A percentile compares a stretch with the other conserved stretches of the same genome.
phyloP scores from a whole-genome alignment of 1,140 invertebrate species.

The Ditylenchus dipsaci region DNA sequence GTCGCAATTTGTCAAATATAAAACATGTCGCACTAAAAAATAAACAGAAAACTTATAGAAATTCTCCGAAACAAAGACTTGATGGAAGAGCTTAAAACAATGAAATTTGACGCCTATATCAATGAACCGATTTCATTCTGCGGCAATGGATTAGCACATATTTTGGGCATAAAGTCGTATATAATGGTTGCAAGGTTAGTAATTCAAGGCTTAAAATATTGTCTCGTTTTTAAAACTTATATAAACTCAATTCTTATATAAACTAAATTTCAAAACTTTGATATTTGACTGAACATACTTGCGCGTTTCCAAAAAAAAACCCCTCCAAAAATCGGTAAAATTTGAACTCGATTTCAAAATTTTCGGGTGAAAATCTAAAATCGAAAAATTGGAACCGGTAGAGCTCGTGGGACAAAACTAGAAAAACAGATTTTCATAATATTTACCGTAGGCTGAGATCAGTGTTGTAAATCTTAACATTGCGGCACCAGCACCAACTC shows the following conservation, averaged over 20 bases:
- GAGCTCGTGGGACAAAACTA: no score
- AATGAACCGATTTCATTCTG: background rate
- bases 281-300: background rate
- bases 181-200: background rate
- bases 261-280: no score
- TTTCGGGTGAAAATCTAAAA: no score
- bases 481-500: no score
- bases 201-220: background rate
- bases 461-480: no score
- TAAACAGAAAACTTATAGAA: background rate
- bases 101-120: conserved; percentile 5
- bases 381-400: no score
- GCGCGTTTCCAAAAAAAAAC: no score
- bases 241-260: background rate
- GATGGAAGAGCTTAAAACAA: conserved; percentile 4
- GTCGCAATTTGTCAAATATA: no score
- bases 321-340: no score
- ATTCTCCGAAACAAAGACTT: background rate
- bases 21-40: no score
- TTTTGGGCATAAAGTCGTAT: background rate
- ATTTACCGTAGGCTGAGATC: background rate
- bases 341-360: no score
- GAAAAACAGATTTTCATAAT: background rate
- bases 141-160: background rate
- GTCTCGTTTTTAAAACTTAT: background rate